Conservation (phyloP, 2,113 vertebrate species). For the Prietella phreatophila region DNA sequence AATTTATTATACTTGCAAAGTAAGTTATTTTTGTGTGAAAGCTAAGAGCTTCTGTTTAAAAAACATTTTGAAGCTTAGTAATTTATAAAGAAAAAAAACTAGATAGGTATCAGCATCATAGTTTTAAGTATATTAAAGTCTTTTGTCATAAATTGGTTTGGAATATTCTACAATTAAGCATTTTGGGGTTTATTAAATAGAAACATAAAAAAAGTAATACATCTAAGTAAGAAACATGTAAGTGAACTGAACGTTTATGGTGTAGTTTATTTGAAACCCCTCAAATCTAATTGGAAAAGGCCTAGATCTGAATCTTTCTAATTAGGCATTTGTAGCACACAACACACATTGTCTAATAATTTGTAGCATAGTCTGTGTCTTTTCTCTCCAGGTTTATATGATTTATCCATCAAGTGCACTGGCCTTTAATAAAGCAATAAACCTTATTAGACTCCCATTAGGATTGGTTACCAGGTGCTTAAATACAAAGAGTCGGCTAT, state of each 20-base stretch:
- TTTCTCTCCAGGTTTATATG: background rate
- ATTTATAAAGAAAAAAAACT: background rate
- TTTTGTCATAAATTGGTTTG: background rate
- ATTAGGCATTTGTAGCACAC: background rate
- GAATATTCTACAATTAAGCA: background rate
- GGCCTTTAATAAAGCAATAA: background rate
- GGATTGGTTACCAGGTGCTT: background rate
- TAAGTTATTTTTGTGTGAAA: background rate
- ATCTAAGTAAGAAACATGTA: background rate
- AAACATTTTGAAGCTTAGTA: background rate
- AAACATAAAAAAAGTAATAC: background rate
- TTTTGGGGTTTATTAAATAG: background rate
- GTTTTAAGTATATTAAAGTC: background rate
- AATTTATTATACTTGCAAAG: background rate
- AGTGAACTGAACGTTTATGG: background rate
- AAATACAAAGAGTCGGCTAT: conserved; percentile 1
- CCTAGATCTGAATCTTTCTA: background rate
- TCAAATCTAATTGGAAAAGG: background rate
- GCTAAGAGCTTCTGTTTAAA: background rate
- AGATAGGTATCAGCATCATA: background rate
- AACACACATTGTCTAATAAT: background rate
- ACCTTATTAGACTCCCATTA: background rate
- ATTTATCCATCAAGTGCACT: background rate
- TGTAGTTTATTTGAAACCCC: background rate
- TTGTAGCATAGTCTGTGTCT: background rate